These are phyloP conservation scores for Pseudorhombus dupliciocellatus DNA, from an alignment of 2,113 vertebrate genomes.

Conservation along the genomic window DNA sequence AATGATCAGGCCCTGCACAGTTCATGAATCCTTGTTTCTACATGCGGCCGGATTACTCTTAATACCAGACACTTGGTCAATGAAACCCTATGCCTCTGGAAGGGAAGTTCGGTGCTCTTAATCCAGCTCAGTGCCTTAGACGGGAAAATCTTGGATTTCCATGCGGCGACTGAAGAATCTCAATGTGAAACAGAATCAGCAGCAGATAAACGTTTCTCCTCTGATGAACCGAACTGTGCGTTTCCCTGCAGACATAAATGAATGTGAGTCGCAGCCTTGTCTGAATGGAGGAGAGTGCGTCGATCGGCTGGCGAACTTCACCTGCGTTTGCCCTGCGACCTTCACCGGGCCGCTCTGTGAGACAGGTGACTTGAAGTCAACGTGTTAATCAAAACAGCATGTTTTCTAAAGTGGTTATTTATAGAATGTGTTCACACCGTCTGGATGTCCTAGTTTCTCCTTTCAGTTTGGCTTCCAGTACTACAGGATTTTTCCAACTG, in stretches of 20 bases:
- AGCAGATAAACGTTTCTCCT: conserved; percentile 5
- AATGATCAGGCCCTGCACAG: conserved; percentile 54
- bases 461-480: conserved; percentile 45
- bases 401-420: conserved; percentile 8
- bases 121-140: conserved; percentile 30
- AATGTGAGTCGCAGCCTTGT: conserved; percentile 88
- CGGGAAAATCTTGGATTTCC: conserved; percentile 11
- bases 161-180: conserved; percentile 6
- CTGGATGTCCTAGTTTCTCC: conserved; percentile 29
- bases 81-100: conserved; percentile 62
- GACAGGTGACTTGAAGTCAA: conserved; percentile 82
- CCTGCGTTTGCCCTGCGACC: conserved; percentile 83
- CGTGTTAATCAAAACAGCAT: conserved; percentile 7
- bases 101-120: conserved; percentile 38
- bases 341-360: conserved; percentile 89
- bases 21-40: conserved; percentile 64
- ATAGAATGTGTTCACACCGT: conserved; percentile 51
- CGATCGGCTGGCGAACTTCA: conserved; percentile 84
- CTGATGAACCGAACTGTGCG: conserved; percentile 21
- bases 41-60: conserved; percentile 66
- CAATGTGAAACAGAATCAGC: conserved; percentile 18
- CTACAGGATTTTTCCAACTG: conserved; percentile 51
- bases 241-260: conserved; percentile 83
- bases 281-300: conserved; percentile 88
- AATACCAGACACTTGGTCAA: conserved; percentile 66